Base-by-base conservation (phyloP, 2,113 vertebrate genomes). In the Tetraodon nigroviridis region DNA sequence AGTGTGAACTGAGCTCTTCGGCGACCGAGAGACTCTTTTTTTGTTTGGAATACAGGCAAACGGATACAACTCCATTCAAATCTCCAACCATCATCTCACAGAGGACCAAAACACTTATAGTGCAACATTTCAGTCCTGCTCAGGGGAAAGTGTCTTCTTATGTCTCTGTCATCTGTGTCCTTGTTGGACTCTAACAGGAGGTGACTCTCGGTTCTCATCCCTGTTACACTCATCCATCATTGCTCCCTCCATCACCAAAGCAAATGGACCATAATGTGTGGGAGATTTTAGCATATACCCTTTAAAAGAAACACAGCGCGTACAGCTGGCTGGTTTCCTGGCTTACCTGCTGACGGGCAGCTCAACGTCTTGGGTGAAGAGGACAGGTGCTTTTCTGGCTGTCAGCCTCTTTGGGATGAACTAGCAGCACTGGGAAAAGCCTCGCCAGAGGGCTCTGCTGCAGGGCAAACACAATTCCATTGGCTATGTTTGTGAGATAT, bases 401-500 rank as follows among this genome's bases (percentile, higher is more conserved):
- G 64, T 71, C 61, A 13, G 47, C 50, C 63, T 74, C 65, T 58
- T 64, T 54, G 67, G 64, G 63, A 78, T 45, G 60, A 60, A 63
- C 69, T 14, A 62, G 61, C 48, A 55, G 61, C 67, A 55, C 72
- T 76, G 77, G 64, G 59, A 71, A 79, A 70, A 74, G 69, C 78
- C 60, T 76, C 17, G 4, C 61, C 61, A 50, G 64, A 69, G 75
- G 75, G 59, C 55, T 69, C 61, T 69, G 69, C 48, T 76, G 59
- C 72, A 85, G 77, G 55, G 47, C 61, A 79, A 76, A 80, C 67
- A 64, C 57, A 71, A 72, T 74, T 72, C 63, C 56, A 64, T 58
- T 49, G 57, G 75, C 81, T 55, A 70, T 73, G 82, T 75, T 79
- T 83, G 80, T 72, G 73, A 73, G 71, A 67, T 73, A 87, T 85